These are phyloP conservation scores for Leptarthrus brevirostris DNA, from an alignment of 2,888 invertebrate species.

Conservation along the genomic window DNA sequence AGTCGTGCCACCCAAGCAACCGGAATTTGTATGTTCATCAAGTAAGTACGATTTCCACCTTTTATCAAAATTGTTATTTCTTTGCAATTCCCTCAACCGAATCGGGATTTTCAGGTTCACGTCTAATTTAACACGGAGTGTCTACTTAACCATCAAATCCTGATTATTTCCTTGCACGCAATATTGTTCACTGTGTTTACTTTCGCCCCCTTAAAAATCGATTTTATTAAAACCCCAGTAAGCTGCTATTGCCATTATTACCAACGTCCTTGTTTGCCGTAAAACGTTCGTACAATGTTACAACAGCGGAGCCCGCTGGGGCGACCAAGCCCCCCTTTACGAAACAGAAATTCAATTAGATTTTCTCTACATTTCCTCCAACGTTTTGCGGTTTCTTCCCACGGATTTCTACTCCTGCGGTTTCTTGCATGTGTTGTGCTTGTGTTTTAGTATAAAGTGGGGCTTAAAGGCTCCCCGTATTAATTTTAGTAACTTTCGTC, in stretches of 20 bases:
- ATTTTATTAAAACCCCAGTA: neutral
- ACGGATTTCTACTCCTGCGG: neutral
- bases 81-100: conserved; percentile 10
- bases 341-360: conserved; percentile 31
- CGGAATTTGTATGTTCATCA: conserved; percentile 90
- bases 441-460: neutral
- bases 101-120: conserved; percentile 14
- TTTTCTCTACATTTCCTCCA: neutral
- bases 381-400: conserved; percentile 6
- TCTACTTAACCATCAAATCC: neutral
- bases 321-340: neutral
- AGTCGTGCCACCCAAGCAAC: conserved; percentile 89
- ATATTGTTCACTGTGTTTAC: neutral
- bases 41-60: conserved; percentile 72
- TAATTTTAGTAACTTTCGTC: conserved; percentile 12
- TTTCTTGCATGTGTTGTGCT: too few relatives aligned
- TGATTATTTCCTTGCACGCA: neutral
- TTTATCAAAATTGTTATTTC: neutral
- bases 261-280: neutral
- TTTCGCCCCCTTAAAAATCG: neutral
- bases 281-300: neutral
- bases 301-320: too few relatives aligned
- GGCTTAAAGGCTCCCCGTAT: neutral
- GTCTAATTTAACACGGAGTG: neutral
- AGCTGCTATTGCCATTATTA: conserved; percentile 15